Percentiles rank a stretch among this genome's conserved stretches.
phyloP scores from a whole-genome alignment of 2,113 vertebrate species.

The Amphilophus citrinellus region DNA sequence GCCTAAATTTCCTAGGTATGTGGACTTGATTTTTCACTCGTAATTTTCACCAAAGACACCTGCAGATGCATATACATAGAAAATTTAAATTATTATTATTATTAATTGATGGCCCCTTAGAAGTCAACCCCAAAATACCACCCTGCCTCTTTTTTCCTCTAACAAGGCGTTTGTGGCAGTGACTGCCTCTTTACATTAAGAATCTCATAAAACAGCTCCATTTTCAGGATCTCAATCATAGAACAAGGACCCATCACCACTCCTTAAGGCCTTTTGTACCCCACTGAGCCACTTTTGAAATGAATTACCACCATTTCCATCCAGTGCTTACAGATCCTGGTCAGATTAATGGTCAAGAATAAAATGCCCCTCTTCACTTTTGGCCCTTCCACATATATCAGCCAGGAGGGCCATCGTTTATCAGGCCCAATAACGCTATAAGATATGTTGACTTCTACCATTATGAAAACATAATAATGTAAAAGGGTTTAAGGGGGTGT shows the following conservation, averaged over 20 bases:
- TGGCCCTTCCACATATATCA: slow-evolving; percentile 71
- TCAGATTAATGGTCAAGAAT: slow-evolving; percentile 64
- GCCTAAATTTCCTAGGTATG: slow-evolving; percentile 1
- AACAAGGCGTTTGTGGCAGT: slow-evolving; percentile 62
- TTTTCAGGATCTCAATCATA: slow-evolving; percentile 73
- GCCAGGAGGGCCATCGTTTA: slow-evolving; percentile 64
- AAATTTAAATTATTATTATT: slow-evolving; percentile 24
- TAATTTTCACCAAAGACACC: slow-evolving; percentile 5
- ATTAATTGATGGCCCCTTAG: slow-evolving; percentile 52
- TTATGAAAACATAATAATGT: slow-evolving; percentile 78
- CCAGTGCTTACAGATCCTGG: slow-evolving; percentile 59
- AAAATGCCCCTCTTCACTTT: slow-evolving; percentile 71
- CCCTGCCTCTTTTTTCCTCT: slow-evolving; percentile 57
- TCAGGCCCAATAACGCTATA: slow-evolving; percentile 58
- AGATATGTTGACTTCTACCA: slow-evolving; percentile 71
- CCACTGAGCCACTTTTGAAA: slow-evolving; percentile 65
- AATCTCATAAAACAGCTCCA: slow-evolving; percentile 70
- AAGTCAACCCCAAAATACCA: slow-evolving; percentile 65
- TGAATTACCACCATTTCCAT: slow-evolving; percentile 75
- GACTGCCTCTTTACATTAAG: slow-evolving; percentile 79
- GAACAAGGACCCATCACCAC: slow-evolving; percentile 66
- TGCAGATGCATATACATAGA: neutral
- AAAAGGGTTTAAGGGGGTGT: slow-evolving; percentile 44
- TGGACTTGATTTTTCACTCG: slow-evolving; percentile 11
- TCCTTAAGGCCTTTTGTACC: slow-evolving; percentile 57